Percentiles rank a stretch among this genome's conserved stretches.
Conservation (phyloP, 2,888 invertebrate species). For the Amaurobius ferox region DNA sequence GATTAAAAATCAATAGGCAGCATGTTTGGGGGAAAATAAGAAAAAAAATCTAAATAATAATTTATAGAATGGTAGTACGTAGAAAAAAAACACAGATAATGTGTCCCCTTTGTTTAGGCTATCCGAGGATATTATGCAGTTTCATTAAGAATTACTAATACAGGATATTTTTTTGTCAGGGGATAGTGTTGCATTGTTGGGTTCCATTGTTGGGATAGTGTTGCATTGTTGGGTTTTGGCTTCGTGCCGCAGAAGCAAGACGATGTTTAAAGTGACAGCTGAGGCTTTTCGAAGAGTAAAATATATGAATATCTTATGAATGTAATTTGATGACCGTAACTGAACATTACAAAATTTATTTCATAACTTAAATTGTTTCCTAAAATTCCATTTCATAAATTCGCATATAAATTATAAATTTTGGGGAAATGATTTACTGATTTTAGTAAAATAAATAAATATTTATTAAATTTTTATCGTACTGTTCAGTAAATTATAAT, state of each 20-base stretch:
- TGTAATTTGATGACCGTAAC: too few species aligned
- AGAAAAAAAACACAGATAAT: neutral
- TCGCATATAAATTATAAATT: too few species aligned
- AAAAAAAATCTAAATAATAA: slow-evolving; percentile 42
- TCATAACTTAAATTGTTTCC: too few species aligned
- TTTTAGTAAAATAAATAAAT: too few species aligned
- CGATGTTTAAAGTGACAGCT: neutral
- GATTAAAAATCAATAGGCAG: slow-evolving; percentile 63
- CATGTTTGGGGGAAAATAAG: slow-evolving; percentile 32
- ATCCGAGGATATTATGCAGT: slow-evolving; percentile 38
- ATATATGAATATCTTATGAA: too few species aligned
- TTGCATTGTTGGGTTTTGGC: slow-evolving; percentile 13
- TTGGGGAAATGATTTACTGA: too few species aligned
- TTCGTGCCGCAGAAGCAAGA: slow-evolving; percentile 1
- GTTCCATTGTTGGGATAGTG: neutral
- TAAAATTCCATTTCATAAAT: too few species aligned
- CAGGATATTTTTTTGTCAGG: slow-evolving; percentile 7
- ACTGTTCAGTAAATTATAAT: too few species aligned
- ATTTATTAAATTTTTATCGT: too few species aligned
- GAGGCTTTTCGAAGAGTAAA: too few species aligned
- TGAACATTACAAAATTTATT: too few species aligned
- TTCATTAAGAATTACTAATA: slow-evolving; percentile 66
- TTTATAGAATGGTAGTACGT: slow-evolving; percentile 21
- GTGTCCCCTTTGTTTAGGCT: neutral
- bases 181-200: neutral